phyloP scores from a whole-genome alignment of 2,797 vertebrate genomes.

The Neosalanx taihuensis region DNA sequence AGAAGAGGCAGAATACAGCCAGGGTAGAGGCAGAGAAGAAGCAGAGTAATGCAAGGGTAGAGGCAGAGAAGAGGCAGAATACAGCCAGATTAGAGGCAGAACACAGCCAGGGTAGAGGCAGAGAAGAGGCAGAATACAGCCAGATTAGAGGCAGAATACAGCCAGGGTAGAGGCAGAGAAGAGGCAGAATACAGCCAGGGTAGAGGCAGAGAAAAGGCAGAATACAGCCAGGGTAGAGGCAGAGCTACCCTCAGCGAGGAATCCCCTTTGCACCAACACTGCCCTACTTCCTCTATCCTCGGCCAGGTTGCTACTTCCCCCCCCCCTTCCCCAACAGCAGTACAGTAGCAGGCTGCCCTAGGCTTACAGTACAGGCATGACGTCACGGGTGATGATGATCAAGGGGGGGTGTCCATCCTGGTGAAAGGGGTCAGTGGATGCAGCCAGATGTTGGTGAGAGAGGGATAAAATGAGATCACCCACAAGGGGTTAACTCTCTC shows the following conservation, averaged over 20 bases:
- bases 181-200: too few relatives aligned
- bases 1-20: too few relatives aligned
- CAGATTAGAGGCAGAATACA: neutral
- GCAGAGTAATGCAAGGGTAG: too few relatives aligned
- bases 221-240: neutral
- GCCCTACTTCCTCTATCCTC: too few relatives aligned
- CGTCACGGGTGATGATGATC: neutral
- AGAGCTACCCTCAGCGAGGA: neutral
- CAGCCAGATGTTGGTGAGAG: constrained; percentile 43
- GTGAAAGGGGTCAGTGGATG: constrained; percentile 13
- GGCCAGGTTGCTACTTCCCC: too few relatives aligned
- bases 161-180: too few relatives aligned
- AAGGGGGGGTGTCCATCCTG: constrained; percentile 16
- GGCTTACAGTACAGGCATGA: neutral
- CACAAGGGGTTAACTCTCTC: constrained; percentile 13
- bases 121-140: neutral
- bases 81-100: neutral
- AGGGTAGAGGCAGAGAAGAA: too few relatives aligned
- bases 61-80: too few relatives aligned
- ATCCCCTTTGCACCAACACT: too few relatives aligned
- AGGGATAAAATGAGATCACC: constrained; percentile 26
- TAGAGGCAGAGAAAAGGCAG: too few relatives aligned
- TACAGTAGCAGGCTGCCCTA: too few relatives aligned
- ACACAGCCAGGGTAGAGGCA: neutral
- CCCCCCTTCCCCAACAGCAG: too few relatives aligned